Conservation (phyloP, 2,797 vertebrate species). For the Xiphorhynchus erythropygius region DNA sequence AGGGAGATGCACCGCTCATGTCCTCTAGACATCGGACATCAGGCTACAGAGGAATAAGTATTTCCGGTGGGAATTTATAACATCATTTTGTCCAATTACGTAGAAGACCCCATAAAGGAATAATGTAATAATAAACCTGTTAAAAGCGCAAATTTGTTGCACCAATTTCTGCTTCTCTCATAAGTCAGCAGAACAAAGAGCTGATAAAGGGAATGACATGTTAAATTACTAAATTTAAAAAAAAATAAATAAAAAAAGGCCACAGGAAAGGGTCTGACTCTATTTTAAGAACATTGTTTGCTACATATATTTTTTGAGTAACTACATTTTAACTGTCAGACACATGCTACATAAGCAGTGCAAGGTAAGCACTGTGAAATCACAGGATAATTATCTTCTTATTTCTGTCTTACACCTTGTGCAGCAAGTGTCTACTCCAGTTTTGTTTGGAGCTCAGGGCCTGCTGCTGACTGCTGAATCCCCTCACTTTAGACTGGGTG, state of each 20-base stretch:
- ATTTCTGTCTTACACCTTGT: not conserved
- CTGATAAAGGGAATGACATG: conserved; percentile 61
- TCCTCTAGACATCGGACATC: conserved; percentile 68
- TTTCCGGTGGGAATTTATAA: conserved; percentile 78
- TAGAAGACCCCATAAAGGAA: conserved; percentile 71
- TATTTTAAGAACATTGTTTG: not conserved
- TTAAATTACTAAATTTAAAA: conserved; percentile 68
- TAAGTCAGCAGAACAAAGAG: conserved; percentile 77
- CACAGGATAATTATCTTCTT: not conserved
- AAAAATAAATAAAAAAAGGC: conserved; percentile 19
- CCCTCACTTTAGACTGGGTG: rapidly evolving
- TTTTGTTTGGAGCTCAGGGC: not conserved
- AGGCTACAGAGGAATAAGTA: conserved; percentile 1
- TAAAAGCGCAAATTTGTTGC: conserved; percentile 67
- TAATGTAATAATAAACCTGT: conserved; percentile 76
- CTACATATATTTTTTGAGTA: conserved; percentile 4
- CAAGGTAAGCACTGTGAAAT: conserved; percentile 22
- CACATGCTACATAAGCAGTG: not conserved
- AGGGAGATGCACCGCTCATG: conserved; percentile 34
- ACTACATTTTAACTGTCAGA: not conserved
- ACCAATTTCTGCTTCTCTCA: conserved; percentile 64
- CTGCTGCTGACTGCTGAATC: not conserved
- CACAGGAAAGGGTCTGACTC: conserved; percentile 21
- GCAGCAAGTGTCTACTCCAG: not conserved
- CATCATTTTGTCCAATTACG: conserved; percentile 73